These are phyloP conservation scores for Brachymystax lenok DNA, from an alignment of 2,797 vertebrate genomes.

Conservation along the genomic window DNA sequence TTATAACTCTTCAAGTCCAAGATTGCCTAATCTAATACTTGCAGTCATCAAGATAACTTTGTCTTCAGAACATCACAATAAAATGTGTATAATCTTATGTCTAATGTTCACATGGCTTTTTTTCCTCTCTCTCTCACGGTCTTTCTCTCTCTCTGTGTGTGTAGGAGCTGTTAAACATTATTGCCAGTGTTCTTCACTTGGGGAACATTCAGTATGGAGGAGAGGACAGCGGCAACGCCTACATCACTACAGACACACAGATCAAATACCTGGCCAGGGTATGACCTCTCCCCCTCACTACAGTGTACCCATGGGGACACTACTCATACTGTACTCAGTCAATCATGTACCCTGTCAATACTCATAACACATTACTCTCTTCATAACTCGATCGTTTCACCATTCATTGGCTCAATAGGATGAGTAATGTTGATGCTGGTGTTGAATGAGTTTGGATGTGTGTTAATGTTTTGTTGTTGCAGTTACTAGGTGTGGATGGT, in stretches of 20 bases:
- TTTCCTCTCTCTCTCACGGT: not conserved
- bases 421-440: not conserved
- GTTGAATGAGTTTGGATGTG: not conserved
- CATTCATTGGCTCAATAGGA: too few species aligned
- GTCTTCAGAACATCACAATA: not conserved
- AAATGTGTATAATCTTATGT: slow-evolving; percentile 6
- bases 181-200: slow-evolving; percentile 93
- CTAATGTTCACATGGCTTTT: not conserved
- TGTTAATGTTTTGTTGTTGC: slow-evolving; percentile 43
- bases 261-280: slow-evolving; percentile 95
- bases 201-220: slow-evolving; percentile 91
- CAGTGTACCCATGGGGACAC: not conserved
- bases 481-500: slow-evolving; percentile 91
- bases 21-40: not conserved
- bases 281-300: slow-evolving; percentile 50
- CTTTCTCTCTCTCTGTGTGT: not conserved
- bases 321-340: too few species aligned
- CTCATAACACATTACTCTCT: too few species aligned
- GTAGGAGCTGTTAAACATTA: slow-evolving; percentile 92
- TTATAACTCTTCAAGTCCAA: slow-evolving; percentile 16
- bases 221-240: slow-evolving; percentile 85
- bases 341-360: too few species aligned
- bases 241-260: slow-evolving; percentile 92
- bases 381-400: too few species aligned
- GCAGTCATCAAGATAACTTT: slow-evolving; percentile 32